Percentiles rank a stretch among this genome's conserved stretches.
Evolutionary conservation across 2,888 invertebrate genomes (phyloP).

Genomic region (Caenorhabditis imperialis): DNA sequence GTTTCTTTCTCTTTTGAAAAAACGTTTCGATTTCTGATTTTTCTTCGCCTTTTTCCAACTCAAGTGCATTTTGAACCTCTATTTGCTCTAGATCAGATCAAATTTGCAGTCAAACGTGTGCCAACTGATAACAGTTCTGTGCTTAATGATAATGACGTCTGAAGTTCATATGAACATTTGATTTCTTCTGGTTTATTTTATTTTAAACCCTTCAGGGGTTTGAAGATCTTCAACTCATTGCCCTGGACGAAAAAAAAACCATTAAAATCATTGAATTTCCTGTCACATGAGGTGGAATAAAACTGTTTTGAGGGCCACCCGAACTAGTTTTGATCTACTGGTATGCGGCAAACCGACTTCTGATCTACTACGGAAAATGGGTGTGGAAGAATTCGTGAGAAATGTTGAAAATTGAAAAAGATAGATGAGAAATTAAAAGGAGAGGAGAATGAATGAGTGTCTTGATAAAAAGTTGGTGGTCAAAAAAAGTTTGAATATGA

Average conservation of each 20-base stretch:
- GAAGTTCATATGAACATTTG: slow-evolving; percentile 29
- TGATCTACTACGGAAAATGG: slow-evolving; percentile 19
- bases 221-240: too few species aligned
- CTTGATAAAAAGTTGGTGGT: too few species aligned
- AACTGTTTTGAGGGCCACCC: slow-evolving; percentile 14
- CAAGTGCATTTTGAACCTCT: too few species aligned
- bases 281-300: slow-evolving; percentile 40
- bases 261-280: not conserved
- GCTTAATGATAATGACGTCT: slow-evolving; percentile 21
- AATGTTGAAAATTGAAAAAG: not conserved
- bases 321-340: slow-evolving; percentile 36
- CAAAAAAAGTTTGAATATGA: too few species aligned
- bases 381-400: not conserved
- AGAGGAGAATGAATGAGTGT: too few species aligned
- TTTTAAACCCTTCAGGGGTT: too few species aligned
- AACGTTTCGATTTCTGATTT: too few species aligned
- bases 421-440: too few species aligned
- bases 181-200: too few species aligned
- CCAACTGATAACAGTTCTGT: not conserved
- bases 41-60: too few species aligned
- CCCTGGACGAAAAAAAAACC: too few species aligned
- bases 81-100: slow-evolving; percentile 20
- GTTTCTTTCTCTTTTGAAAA: too few species aligned
- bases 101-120: not conserved
- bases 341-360: slow-evolving; percentile 21